These are phyloP conservation scores for Sinocyclocheilus anophthalmus DNA, from an alignment of 2,113 vertebrate genomes.

Conservation along the genomic window DNA sequence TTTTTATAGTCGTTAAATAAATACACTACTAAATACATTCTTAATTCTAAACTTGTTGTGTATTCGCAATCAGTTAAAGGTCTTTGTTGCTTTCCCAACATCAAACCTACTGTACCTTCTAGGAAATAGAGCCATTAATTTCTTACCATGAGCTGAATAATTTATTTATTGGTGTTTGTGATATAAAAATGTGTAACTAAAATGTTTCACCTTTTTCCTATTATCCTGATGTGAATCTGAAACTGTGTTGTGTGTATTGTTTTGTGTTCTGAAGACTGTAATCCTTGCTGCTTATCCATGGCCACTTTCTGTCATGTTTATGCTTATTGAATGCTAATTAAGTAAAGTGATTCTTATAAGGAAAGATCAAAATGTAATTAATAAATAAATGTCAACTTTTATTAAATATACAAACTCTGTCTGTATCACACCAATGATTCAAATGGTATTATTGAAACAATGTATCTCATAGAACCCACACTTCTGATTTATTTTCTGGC, in stretches of 20 bases:
- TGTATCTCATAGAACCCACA: not conserved
- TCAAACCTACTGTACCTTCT: not conserved
- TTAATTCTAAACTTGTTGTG: no score
- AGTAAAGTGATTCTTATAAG: constrained; percentile 1
- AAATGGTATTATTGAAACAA: not conserved
- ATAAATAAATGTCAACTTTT: not conserved
- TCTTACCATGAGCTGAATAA: constrained; percentile 9
- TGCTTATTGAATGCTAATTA: not conserved
- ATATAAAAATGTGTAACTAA: not conserved
- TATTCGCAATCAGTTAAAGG: not conserved
- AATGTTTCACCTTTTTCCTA: not conserved
- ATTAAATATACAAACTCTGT: not conserved
- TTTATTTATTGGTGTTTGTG: constrained; percentile 20
- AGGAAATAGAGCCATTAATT: not conserved
- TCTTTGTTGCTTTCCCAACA: not conserved
- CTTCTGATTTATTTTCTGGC: not conserved
- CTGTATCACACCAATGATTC: not conserved
- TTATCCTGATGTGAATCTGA: not conserved
- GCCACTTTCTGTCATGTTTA: not conserved
- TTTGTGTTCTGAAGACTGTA: not conserved
- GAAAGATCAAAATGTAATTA: not conserved
- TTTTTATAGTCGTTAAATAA: not conserved
- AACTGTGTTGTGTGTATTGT: not conserved
- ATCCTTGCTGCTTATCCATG: not conserved
- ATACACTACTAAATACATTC: not conserved